Percentiles rank a stretch among this genome's conserved stretches.
These are phyloP conservation scores for Carduelis carduelis DNA, from an alignment of 2,797 vertebrate species.

Conservation along the genomic window DNA sequence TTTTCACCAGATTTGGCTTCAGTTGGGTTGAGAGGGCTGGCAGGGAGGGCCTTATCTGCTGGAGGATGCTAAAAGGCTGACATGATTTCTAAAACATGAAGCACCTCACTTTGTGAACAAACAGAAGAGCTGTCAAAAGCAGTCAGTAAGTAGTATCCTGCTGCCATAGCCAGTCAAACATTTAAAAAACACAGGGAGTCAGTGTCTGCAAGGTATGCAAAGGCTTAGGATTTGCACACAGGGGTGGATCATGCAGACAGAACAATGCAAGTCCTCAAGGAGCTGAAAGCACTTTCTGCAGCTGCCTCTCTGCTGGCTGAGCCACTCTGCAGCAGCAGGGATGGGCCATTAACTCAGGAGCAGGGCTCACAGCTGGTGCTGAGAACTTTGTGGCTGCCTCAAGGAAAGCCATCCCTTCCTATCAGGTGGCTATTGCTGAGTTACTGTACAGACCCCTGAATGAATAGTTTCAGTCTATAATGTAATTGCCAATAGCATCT, in stretches of 20 bases:
- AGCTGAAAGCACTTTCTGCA: neutral
- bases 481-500: neutral
- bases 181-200: neutral
- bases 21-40: neutral
- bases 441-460: neutral
- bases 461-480: neutral
- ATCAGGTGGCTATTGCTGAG: neutral
- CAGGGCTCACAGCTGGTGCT: neutral
- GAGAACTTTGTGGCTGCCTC: neutral
- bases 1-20: neutral
- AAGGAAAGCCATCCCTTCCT: neutral
- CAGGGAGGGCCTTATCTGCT: neutral
- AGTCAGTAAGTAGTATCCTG: neutral
- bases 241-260: neutral
- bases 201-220: rapidly evolving
- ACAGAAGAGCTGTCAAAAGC: neutral
- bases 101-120: neutral
- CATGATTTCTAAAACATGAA: neutral
- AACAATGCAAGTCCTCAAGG: neutral
- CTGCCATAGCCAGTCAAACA: neutral
- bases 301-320: neutral
- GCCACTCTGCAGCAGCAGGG: neutral
- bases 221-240: neutral
- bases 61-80: neutral
- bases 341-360: neutral